Evolutionary conservation across 2,113 vertebrate genomes (phyloP), one percentile per base, ranked within the genome.

Genomic region (Hippocampus zosterae): DNA sequence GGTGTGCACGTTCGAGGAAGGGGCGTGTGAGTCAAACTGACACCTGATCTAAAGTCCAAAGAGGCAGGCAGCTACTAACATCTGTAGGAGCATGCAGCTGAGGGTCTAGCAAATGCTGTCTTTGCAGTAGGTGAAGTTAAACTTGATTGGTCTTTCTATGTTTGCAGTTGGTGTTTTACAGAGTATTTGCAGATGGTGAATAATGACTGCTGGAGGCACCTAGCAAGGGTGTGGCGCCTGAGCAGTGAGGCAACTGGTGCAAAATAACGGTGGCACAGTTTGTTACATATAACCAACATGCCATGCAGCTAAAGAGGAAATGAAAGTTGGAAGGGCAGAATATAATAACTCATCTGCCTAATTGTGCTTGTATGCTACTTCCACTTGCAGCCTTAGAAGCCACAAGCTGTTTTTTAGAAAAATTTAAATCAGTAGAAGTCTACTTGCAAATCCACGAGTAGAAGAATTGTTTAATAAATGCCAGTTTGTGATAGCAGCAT

Each of bases 231-330:
- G 83, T 74, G 81, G 84, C 71, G 68, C 25, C 62, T 8, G 66
- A 55, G 70, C 1, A 66, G 67, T 70, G 18, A 11, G 48, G n/a
- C 57, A 60, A 62, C 52, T 41, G 74, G 68, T 42, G 67, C 19
- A 23, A 70, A 23, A 70, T 18, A 68, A 74, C 41, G 67, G n/a
- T 62, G 60, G 72, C 1, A 16, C 29, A 56, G 59, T 40, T 73
- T 46, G 40, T 48, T 44, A 46, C 53, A 60, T 42, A 48, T 59
- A 25, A 74, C 67, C 42, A 64, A 40, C 37, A 11, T 52, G 70
- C 71, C 13, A 67, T 73, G 60, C 57, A 64, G 85, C 44, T 50
- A 83, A 13, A 77, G 74, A 81, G 85, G 89, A 91, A 88, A 82
- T 87, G 73, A 85, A 79, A 76, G 67, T 9, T 67, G 73, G 41